Evolutionary conservation across 2,888 invertebrate species (phyloP), one percentile per base, ranked within the genome.

Genomic region (Drosophila histrio): DNA sequence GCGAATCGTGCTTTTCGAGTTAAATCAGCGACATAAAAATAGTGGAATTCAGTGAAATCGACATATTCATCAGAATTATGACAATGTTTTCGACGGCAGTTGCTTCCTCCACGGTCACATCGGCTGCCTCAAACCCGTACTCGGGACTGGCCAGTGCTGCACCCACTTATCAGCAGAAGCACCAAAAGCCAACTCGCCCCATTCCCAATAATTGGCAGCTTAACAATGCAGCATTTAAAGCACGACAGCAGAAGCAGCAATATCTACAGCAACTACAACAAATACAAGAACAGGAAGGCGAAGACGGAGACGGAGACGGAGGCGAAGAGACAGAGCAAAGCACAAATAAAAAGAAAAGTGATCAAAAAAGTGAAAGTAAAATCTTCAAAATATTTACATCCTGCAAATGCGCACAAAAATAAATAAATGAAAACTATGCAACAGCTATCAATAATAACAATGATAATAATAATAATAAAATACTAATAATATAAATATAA

Each of bases 11-110:
- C n/a, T n/a, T n/a, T n/a, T n/a, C n/a, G n/a, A n/a, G n/a, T n/a
- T n/a, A n/a, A 44, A 8, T 17, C n/a, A 26, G 11, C 13, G 2
- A 30, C 8, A 39, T 17, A 11, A 39, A 19, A 11, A 3, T 11
- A 30, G 2, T 26, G 8, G 11, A 26, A 30, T n/a, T n/a, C n/a
- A 0, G 4, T 4, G 11, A 5, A 1, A 30, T n/a, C 13, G 2
- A 13, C 13, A 13, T n/a, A 4, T 13, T 32, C 30, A 32, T 32
- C 13, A 28, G 6, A 30, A 30, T n/a, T 4, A 30, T 9, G 9
- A 60, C 4, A 54, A 79, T 78, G 79, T 74, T 78, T 36, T 78
- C 74, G 79, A 58, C 79, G 41, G 74, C 72, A 39, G 72, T 78
- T 24, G 79, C 78, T 46, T 77, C 79, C 24, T 67, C 77, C 11